Conservation (phyloP, 2,888 invertebrate species). For the Agonopterix heracliana region DNA sequence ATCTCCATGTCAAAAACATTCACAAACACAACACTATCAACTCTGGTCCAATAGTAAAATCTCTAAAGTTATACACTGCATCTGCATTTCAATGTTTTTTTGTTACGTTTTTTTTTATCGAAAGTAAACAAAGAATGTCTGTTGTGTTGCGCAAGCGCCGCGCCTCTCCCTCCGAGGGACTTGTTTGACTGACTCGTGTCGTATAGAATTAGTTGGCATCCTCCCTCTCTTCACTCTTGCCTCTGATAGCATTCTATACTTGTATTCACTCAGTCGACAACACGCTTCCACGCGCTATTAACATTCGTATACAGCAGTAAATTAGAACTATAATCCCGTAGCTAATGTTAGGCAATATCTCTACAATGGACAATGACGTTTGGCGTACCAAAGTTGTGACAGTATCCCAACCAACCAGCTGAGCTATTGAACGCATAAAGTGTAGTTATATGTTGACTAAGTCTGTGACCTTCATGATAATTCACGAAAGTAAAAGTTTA, state of each 20-base stretch:
- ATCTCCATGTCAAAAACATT: conserved; percentile 42
- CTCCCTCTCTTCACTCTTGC: neutral
- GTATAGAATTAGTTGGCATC: conserved; percentile 4
- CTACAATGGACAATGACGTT: too few relatives aligned
- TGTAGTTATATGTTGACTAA: too few relatives aligned
- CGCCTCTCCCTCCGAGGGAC: conserved; percentile 6
- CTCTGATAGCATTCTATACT: conserved; percentile 5
- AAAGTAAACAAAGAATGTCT: conserved; percentile 28
- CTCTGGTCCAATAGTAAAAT: neutral
- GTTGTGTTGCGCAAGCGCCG: conserved; percentile 7
- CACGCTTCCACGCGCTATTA: neutral
- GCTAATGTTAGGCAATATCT: too few relatives aligned
- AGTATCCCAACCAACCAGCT: too few relatives aligned
- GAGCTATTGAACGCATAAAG: too few relatives aligned
- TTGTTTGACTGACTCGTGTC: conserved; percentile 8
- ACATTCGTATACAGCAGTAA: too few relatives aligned
- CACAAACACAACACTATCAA: neutral
- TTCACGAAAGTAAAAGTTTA: too few relatives aligned
- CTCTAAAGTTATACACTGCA: neutral
- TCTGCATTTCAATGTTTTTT: neutral
- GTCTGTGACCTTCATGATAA: too few relatives aligned
- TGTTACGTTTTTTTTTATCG: conserved; percentile 5
- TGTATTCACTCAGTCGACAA: conserved; percentile 2
- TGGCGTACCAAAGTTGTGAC: too few relatives aligned
- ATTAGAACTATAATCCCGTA: too few relatives aligned